These are phyloP conservation scores for Pogonomyrmex barbatus DNA, from an alignment of 1,140 invertebrate genomes.

Conservation along the genomic window DNA sequence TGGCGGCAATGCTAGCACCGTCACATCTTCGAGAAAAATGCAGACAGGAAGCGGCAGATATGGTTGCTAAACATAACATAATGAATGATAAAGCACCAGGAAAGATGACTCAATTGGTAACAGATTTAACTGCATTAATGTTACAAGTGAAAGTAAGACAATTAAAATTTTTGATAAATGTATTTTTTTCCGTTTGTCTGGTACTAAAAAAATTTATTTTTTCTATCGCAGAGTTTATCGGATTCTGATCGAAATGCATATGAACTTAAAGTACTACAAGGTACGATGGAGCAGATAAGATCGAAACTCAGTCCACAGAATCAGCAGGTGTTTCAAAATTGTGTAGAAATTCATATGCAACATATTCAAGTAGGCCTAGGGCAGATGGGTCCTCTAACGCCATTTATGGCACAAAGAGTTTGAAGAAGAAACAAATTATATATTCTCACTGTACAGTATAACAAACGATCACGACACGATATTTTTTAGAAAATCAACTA, in stretches of 20 bases:
- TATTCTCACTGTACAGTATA: constrained; percentile 55
- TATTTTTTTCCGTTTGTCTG: not conserved
- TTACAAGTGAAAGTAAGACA: constrained; percentile 93
- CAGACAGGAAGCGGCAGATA: constrained; percentile 92
- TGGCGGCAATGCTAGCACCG: constrained; percentile 95
- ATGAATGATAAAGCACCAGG: constrained; percentile 86
- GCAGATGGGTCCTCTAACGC: constrained; percentile 85
- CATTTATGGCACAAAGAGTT: constrained; percentile 84
- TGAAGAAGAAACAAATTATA: constrained; percentile 70
- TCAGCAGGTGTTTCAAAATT: constrained; percentile 94
- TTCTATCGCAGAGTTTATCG: constrained; percentile 90
- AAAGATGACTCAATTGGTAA: constrained; percentile 92
- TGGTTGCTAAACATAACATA: constrained; percentile 93
- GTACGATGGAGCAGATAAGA: constrained; percentile 96
- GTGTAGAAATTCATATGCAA: constrained; percentile 96
- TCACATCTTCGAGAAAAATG: constrained; percentile 95
- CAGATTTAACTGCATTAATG: constrained; percentile 95
- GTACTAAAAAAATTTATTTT: constrained; percentile 50
- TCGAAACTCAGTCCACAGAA: constrained; percentile 92
- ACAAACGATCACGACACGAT: constrained; percentile 33
- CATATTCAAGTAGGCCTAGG: constrained; percentile 95
- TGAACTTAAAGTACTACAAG: constrained; percentile 96
- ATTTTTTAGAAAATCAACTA: constrained; percentile 61
- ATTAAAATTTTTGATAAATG: constrained; percentile 36
- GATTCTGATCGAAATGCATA: constrained; percentile 96